These are phyloP conservation scores for Exaiptasia diaphana DNA, from an alignment of 64 coral and sea anemone genomes.

Conservation along the genomic window DNA sequence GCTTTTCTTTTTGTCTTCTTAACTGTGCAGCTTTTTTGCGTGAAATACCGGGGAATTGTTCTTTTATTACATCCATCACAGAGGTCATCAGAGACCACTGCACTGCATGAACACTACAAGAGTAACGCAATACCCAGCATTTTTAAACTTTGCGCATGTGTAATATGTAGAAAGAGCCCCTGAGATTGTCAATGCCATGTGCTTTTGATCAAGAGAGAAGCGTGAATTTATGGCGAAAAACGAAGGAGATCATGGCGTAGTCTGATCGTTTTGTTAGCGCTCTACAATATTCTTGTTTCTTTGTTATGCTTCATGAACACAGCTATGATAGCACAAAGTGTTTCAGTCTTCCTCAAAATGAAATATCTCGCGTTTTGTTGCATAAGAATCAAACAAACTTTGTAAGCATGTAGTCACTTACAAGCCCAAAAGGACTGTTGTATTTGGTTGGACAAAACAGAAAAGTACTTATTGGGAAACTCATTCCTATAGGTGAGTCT, in stretches of 20 bases:
- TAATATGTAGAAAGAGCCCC: not conserved
- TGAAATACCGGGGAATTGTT: not conserved
- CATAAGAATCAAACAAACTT: not conserved
- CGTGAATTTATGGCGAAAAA: not conserved
- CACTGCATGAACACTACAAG: too few species aligned
- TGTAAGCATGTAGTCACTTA: not conserved
- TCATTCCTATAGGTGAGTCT: not conserved
- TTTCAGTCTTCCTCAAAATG: constrained; percentile 31
- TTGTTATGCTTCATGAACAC: constrained; percentile 34
- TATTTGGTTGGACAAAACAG: not conserved
- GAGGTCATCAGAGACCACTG: not conserved
- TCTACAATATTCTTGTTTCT: not conserved
- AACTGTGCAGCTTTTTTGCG: constrained; percentile 13
- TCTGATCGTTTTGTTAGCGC: not conserved
- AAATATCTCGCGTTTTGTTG: constrained; percentile 24
- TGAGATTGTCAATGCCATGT: not conserved
- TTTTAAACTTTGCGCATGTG: not conserved
- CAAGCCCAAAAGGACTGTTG: constrained; percentile 1
- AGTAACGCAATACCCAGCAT: too few species aligned
- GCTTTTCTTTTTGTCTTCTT: not conserved
- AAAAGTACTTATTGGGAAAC: not conserved
- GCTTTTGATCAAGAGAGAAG: not conserved
- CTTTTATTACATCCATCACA: not conserved
- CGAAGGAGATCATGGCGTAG: not conserved
- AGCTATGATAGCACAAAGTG: constrained; percentile 9